Evolutionary conservation across 2,888 invertebrate genomes (phyloP), one percentile per base, ranked within the genome.

Genomic region (Euproctis similis): DNA sequence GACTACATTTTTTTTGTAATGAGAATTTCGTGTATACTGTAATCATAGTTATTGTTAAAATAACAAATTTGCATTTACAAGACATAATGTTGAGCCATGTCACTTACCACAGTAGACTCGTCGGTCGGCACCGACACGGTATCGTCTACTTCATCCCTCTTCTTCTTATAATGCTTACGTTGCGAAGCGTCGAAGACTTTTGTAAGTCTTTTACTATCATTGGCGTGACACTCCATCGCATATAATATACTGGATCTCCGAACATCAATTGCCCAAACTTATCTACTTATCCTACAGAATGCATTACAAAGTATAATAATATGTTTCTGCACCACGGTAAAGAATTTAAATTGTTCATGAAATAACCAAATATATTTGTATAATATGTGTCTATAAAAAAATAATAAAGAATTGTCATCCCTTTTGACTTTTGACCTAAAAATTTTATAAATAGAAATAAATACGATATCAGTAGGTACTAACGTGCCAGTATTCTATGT

Each of bases 201-300:
- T 34, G 69, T 65, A 41, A 81, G 40, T 69, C 76, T 80, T 60
- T 80, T 80, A 47, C 76, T 78, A 64, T 81, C 80, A 55, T 64
- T 67, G 41, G 67, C 27, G 52, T 76, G 69, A 67, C 73, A 70
- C 56, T 81, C 82, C 82, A 84, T 82, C 55, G 51, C 36, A 67
- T 51, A 49, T 55, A 52, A 30, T 56, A 53, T 24, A 67, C 63
- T 17, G 58, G 58, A 48, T 69, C 69, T 36, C 42, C 42, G 34
- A 53, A 57, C 74, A 73, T 76, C 43, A 46, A 53, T 50, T 39
- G 35, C 32, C 47, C 50, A 59, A 38, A 47, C 53, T 55, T 59
- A 47, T n/a, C n/a, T n/a, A n/a, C n/a, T n/a, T n/a, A n/a, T n/a
- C n/a, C n/a, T n/a, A n/a, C n/a, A n/a, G n/a, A n/a, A n/a, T n/a